phyloP scores from a whole-genome alignment of 2,113 vertebrate genomes.

The Ammodramus savannarum region DNA sequence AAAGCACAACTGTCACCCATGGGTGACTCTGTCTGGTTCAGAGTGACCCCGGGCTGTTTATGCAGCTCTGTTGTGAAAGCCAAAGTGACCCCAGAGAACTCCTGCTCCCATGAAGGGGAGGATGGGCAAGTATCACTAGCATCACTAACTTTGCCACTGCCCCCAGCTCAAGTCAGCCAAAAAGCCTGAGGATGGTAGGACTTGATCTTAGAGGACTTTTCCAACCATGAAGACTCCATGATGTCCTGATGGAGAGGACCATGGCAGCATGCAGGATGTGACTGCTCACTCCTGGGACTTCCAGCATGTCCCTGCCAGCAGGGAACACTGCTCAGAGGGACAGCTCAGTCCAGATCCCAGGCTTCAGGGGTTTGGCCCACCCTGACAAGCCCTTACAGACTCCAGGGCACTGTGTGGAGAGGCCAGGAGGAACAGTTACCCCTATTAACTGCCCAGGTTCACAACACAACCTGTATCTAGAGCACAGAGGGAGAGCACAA shows the following conservation, averaged over 20 bases:
- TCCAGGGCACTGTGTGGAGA: fast-evolving
- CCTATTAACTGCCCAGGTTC: background rate
- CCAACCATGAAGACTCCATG: fast-evolving
- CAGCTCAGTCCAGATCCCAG: background rate
- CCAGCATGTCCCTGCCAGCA: fast-evolving
- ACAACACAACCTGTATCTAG: background rate
- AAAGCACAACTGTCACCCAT: background rate
- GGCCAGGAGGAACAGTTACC: background rate
- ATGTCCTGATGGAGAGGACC: background rate
- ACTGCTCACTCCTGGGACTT: background rate
- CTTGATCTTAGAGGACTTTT: background rate
- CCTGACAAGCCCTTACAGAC: background rate
- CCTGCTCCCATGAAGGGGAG: fast-evolving
- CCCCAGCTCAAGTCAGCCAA: background rate
- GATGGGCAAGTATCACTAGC: too few species aligned
- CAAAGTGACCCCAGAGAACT: background rate
- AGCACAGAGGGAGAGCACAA: background rate
- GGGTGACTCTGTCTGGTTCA: background rate
- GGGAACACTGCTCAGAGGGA: background rate
- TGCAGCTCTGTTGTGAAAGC: fast-evolving
- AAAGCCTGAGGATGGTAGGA: background rate
- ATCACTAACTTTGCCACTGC: too few species aligned
- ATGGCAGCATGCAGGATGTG: fast-evolving
- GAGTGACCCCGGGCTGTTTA: fast-evolving
- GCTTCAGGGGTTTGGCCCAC: background rate